Base-by-base conservation (phyloP, 2,888 invertebrate genomes). In the Trisateles emortualis region DNA sequence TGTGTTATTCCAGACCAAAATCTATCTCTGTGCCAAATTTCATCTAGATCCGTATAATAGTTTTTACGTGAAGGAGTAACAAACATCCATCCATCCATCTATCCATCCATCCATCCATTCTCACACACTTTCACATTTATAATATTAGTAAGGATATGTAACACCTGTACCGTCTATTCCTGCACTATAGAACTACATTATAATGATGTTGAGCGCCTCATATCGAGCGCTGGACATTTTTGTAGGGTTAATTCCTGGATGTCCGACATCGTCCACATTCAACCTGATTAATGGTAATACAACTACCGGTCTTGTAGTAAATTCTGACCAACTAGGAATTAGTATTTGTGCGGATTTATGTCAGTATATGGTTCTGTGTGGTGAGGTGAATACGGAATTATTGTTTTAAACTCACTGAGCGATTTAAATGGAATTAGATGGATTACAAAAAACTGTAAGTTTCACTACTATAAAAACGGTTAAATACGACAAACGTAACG, bases 191-290 rank as follows among this genome's bases (percentile, higher is more conserved):
- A 9, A 30, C 11, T n/a, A 47, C 63, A 59, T 72, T 63, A 68
- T 68, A 65, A 64, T 72, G 50, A 68, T 53, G 59, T 65, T 47
- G 64, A 54, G 52, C 48, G 55, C 45, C 50, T 68, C 40, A 54
- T 65, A 72, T 68, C 55, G 39, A 52, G 59, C 53, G 39, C 52
- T 53, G 38, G 19, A 51, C 55, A 64, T 61, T 64, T 66, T 67
- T 59, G 59, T 52, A 51, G 8, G 33, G 49, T 52, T 35, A 38
- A 68, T 64, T 64, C 53, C 51, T 35, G 53, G 35, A 22, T 17
- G 33, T 45, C 17, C 2, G 22, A 10, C 17, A 16, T 10, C 26
- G 24, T 11, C 13, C 19, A 44, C 26, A 26, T 45, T 26, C 36
- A 17, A 36, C 19, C 13, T 22, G 39, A 39, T 39, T 39, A 13